Evolutionary conservation across 2,797 vertebrate genomes (phyloP).

Genomic region (Sebastes matsubarae): DNA sequence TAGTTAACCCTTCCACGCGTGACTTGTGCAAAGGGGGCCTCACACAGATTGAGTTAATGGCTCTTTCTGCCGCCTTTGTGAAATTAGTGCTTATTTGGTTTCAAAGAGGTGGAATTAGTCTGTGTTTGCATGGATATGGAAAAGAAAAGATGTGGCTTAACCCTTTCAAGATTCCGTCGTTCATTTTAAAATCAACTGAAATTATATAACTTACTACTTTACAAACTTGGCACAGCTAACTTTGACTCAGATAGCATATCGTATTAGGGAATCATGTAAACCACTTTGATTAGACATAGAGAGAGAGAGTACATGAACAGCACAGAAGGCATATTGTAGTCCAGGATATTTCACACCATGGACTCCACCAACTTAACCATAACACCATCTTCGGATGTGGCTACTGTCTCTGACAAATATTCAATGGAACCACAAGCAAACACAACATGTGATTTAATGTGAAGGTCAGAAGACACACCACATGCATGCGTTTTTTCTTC

Average conservation of each 20-base stretch:
- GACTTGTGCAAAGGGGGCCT: conserved; percentile 30
- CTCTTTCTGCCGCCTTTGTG: conserved; percentile 29
- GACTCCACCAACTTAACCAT: neutral
- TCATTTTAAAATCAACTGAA: neutral
- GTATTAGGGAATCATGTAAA: neutral
- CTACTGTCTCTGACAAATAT: conserved; percentile 34
- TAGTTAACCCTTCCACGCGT: conserved; percentile 50
- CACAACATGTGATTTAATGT: conserved; percentile 52
- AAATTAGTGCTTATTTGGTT: conserved; percentile 48
- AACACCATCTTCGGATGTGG: conserved; percentile 25
- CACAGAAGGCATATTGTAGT: neutral
- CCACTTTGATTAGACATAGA: neutral
- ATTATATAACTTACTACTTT: too few relatives aligned
- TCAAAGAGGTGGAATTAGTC: conserved; percentile 32
- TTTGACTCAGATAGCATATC: too few relatives aligned
- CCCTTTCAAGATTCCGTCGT: neutral
- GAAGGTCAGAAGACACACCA: conserved; percentile 41
- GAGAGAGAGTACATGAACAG: neutral
- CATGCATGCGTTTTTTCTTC: conserved; percentile 19
- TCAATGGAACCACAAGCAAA: conserved; percentile 61
- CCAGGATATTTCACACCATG: neutral
- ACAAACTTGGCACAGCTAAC: too few relatives aligned
- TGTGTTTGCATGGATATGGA: neutral
- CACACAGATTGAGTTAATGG: conserved; percentile 53
- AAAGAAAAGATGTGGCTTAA: conserved; percentile 6